Percentiles rank a stretch among this genome's conserved stretches.
phyloP scores from a whole-genome alignment of 2,797 vertebrate species.

The Epinephelus awoara region DNA sequence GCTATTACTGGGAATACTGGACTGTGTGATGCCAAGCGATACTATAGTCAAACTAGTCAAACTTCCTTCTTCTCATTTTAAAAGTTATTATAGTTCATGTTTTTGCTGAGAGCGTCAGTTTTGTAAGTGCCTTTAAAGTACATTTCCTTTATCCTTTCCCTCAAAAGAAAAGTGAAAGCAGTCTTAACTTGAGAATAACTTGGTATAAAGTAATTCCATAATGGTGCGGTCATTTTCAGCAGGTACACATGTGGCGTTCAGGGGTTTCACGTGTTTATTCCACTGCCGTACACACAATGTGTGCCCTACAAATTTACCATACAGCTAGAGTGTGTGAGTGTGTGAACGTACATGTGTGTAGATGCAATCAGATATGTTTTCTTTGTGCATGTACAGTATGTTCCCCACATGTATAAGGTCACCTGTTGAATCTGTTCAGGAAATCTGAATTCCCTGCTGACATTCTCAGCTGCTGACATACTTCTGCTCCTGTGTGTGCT shows the following conservation, averaged over 20 bases:
- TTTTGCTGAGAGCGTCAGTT: not conserved
- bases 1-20: too few species aligned
- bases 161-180: not conserved
- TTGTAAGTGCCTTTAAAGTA: not conserved
- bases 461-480: constrained; percentile 49
- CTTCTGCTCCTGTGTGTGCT: constrained; percentile 15
- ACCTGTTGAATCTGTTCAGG: constrained; percentile 37
- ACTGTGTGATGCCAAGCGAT: too few species aligned
- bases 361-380: constrained; percentile 25
- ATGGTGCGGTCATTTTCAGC: not conserved
- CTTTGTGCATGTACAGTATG: not conserved
- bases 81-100: constrained; percentile 1
- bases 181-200: not conserved
- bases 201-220: not conserved
- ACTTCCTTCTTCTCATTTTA: not conserved
- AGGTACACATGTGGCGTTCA: not conserved
- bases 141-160: not conserved
- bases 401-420: constrained; percentile 14
- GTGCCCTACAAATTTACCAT: not conserved
- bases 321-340: not conserved
- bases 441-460: constrained; percentile 47
- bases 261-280: constrained; percentile 10
- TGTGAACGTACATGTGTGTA: not conserved
- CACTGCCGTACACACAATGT: not conserved
- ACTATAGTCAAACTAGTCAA: too few species aligned